A percentile compares a stretch with the other conserved stretches of the same genome.
Conservation (phyloP, 2,888 invertebrate genomes). For the Adineta ricciae region DNA sequence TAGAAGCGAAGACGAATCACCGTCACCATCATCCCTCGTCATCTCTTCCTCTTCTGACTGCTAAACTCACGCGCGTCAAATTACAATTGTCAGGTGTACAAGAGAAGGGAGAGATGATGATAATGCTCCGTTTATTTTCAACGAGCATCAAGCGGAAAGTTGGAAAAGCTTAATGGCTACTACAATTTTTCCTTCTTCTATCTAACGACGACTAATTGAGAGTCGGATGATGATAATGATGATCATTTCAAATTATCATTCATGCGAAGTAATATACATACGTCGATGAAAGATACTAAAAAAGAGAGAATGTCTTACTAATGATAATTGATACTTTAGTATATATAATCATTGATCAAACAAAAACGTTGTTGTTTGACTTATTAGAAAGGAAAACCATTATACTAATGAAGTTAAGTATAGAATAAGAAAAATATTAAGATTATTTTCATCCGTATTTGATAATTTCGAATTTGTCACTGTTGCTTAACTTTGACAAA, state of each 20-base stretch:
- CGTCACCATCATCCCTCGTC: slow-evolving; percentile 9
- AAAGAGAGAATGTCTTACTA: neutral
- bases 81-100: slow-evolving; percentile 15
- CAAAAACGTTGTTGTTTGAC: neutral
- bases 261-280: slow-evolving; percentile 5
- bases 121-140: slow-evolving; percentile 13
- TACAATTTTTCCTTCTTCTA: neutral
- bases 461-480: neutral
- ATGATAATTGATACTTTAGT: neutral
- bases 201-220: slow-evolving; percentile 2
- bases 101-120: slow-evolving; percentile 4
- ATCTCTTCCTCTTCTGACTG: neutral
- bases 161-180: neutral
- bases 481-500: neutral
- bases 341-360: neutral
- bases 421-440: neutral
- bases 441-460: neutral
- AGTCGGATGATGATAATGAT: slow-evolving; percentile 15
- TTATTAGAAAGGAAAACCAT: neutral
- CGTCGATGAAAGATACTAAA: neutral
- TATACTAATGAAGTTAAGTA: neutral
- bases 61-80: slow-evolving; percentile 4
- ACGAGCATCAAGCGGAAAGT: slow-evolving; percentile 13
- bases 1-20: neutral
- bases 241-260: slow-evolving; percentile 15